Conservation (phyloP, 2,797 vertebrate genomes). For the Rallus crepitans region DNA sequence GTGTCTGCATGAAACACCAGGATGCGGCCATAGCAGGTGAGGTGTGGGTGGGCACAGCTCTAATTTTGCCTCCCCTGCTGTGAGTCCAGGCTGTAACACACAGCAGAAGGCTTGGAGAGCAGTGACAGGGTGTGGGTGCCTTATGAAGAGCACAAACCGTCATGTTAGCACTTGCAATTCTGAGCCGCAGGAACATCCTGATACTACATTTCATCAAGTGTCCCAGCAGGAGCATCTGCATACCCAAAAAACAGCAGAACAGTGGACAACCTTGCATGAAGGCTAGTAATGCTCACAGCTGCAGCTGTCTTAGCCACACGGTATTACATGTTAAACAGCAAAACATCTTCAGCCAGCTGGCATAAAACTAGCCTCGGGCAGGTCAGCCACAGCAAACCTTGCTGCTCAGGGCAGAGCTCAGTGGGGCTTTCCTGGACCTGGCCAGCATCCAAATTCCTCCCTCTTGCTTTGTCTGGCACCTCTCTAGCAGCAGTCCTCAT, state of each 20-base stretch:
- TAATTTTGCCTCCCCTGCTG: background rate
- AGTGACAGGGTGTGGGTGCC: rapidly evolving
- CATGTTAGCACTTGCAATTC: background rate
- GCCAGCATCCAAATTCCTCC: background rate
- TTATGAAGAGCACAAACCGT: rapidly evolving
- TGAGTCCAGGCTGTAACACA: background rate
- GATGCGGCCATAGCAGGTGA: background rate
- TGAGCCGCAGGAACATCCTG: background rate
- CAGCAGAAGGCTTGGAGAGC: background rate
- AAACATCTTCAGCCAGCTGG: background rate
- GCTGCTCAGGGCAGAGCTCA: background rate
- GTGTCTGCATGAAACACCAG: background rate
- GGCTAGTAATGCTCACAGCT: background rate
- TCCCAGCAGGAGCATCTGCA: background rate
- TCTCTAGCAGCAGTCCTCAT: background rate
- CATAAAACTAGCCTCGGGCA: background rate
- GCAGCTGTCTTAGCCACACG: background rate
- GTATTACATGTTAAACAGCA: background rate
- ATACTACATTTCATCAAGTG: background rate
- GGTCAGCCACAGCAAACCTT: rapidly evolving
- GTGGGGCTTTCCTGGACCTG: background rate
- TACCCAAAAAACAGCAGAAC: background rate
- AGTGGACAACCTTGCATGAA: background rate
- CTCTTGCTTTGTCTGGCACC: background rate
- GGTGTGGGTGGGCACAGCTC: background rate